Percentiles rank a stretch among this genome's conserved stretches.
These are phyloP conservation scores for Hoplias malabaricus DNA, from an alignment of 2,113 vertebrate genomes.

Conservation along the genomic window DNA sequence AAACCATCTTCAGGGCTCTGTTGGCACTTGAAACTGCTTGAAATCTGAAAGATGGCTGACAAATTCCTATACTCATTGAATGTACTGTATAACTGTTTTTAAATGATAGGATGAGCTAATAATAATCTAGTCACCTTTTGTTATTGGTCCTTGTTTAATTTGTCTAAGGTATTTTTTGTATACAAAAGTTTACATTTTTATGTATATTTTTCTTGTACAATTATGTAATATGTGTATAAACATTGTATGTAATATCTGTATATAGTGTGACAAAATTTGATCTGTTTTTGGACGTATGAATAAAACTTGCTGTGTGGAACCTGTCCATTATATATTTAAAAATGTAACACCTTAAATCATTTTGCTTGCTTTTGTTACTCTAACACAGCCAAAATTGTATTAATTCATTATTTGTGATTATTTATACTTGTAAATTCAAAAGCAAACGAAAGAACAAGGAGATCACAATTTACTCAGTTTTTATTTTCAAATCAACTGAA, in stretches of 20 bases:
- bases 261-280: slow-evolving; percentile 99
- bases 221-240: slow-evolving; percentile 99
- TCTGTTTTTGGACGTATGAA: slow-evolving; percentile 99
- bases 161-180: slow-evolving; percentile 99
- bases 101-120: slow-evolving; percentile 90
- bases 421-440: too few relatives aligned
- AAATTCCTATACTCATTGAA: slow-evolving; percentile 95
- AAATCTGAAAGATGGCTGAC: slow-evolving; percentile 82
- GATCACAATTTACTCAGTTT: slow-evolving; percentile 45
- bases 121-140: slow-evolving; percentile 98
- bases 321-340: too few relatives aligned
- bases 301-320: slow-evolving; percentile 99
- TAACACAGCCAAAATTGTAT: too few relatives aligned
- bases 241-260: slow-evolving; percentile 99
- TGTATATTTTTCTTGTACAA: slow-evolving; percentile 99
- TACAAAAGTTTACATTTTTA: slow-evolving; percentile 99
- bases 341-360: too few relatives aligned
- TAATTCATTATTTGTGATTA: too few relatives aligned
- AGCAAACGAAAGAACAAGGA: slow-evolving; percentile 24
- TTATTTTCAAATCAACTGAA: slow-evolving; percentile 72
- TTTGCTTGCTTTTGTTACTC: too few relatives aligned
- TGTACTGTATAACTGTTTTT: slow-evolving; percentile 98
- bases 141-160: slow-evolving; percentile 99
- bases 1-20: slow-evolving; percentile 71
- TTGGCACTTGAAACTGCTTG: slow-evolving; percentile 80